Conservation (phyloP, 2,888 invertebrate genomes). For the Microplitis manilae region DNA sequence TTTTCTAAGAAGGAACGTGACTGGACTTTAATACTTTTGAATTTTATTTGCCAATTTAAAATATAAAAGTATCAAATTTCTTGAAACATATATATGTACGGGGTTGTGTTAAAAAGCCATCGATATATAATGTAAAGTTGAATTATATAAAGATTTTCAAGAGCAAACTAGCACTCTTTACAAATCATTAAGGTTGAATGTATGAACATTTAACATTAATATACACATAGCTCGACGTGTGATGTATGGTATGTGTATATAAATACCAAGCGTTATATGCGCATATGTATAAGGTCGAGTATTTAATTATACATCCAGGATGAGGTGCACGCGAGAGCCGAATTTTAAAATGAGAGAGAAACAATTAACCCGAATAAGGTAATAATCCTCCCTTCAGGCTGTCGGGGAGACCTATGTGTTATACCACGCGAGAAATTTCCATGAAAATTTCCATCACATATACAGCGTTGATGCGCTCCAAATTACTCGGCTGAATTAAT, state of each 20-base stretch:
- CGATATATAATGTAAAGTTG: conserved; percentile 9
- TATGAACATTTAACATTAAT: conserved; percentile 19
- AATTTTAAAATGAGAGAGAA: conserved; percentile 35
- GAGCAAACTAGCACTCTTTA: not conserved
- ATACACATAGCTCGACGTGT: not conserved
- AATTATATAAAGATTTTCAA: not conserved
- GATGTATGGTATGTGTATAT: conserved; percentile 10
- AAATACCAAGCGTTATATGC: not conserved
- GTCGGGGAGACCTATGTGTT: conserved; percentile 42
- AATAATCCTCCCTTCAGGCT: conserved; percentile 38
- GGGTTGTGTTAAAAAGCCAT: too few relatives aligned
- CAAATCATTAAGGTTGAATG: conserved; percentile 22
- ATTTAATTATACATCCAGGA: conserved; percentile 37
- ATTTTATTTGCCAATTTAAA: conserved; percentile 25
- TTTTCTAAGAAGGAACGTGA: conserved; percentile 25
- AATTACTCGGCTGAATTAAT: conserved; percentile 33
- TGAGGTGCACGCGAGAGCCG: conserved; percentile 31
- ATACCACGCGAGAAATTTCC: conserved; percentile 46
- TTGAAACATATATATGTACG: not conserved
- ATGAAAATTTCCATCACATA: conserved; percentile 38
- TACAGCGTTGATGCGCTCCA: conserved; percentile 46
- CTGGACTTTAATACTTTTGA: conserved; percentile 24
- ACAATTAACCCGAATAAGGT: conserved; percentile 33
- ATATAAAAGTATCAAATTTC: conserved; percentile 5
- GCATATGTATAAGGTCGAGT: conserved; percentile 31